Base-by-base conservation (phyloP, 2,797 vertebrate genomes). In the Allobates femoralis region DNA sequence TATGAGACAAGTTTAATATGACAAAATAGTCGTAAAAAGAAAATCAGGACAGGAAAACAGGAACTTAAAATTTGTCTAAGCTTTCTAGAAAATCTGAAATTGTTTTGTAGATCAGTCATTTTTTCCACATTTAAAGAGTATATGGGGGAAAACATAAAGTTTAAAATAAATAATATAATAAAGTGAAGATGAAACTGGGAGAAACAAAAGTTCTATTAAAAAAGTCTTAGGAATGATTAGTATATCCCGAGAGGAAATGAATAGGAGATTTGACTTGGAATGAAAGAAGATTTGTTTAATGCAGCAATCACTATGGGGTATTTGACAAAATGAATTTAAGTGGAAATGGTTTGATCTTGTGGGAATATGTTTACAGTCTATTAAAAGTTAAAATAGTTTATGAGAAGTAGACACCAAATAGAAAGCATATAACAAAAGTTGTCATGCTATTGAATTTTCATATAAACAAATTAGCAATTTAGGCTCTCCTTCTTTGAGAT, bases 221-320 rank as follows among this genome's bases (percentile, higher is more conserved):
- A 60, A 55, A 66, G 79, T 86, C 79, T 81, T 82, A 76, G 58
- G 58, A 55, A 82, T 81, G 69, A 86, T 81, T 64, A 76, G 53
- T 66, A 55, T 62, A 83, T 74, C 75, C 74, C 86, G 71, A 84
- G 53, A 87, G 86, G 86, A 83, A 87, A 87, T 87, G 81, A 87
- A 84, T 64, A 74, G 74, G 81, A 87, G 64, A 87, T 87, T 79
- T 83, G 64, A 79, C 51, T 83, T 73, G 75, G 81, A 73, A 84
- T 79, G 64, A 84, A 87, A 73, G 50, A 73, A 79, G 75, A 84
- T 87, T 84, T 84, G 73, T 77, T 87, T 83, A 69, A 87, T 87
- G 51, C 75, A 84, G 21, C 51, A 73, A 26, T 55, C 66, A 79
- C 86, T 79, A 60, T 74, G 66, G 86, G 81, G 37, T 84, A 79